Evolutionary conservation across 2,888 invertebrate species (phyloP), one percentile per base, ranked within the genome.

Genomic region (Megamerina dolium): DNA sequence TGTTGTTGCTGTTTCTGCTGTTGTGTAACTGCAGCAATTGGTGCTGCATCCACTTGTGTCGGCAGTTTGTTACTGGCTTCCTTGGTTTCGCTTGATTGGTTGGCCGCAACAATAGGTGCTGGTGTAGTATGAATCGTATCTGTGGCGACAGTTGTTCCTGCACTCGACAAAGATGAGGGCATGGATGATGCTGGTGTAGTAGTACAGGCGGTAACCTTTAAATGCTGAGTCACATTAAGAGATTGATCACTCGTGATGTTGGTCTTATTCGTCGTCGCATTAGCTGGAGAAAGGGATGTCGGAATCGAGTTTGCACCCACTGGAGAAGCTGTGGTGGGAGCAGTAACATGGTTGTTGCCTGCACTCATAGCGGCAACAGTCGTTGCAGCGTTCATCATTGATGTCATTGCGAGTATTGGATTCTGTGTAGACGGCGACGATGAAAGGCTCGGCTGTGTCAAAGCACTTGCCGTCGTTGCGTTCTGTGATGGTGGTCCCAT

Each of bases 361-460:
- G n/a, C n/a, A n/a, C n/a, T n/a, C n/a, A n/a, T 48, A 16, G 46
- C 52, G 6, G 51, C 44, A 1, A 49, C 49, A 10, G 37, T 20
- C 12, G 37, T 40, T 4, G 50, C 40, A 36, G 68, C 59, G 49
- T 63, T 63, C 59, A 63, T 66, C 64, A 68, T 63, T 10, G 69
- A 62, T 2, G 72, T 60, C 60, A 68, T 68, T 10, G 67, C 64
- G 39, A 71, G 58, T 66, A 77, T 55, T 64, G 79, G 48, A 71
- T 72, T 63, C 69, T 66, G 57, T 39, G 70, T 55, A 23, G 23
- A 23, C 45, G 66, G 58, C 14, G 68, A 58, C 19, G 69, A 54
- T 0, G 69, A 37, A 59, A 66, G 30, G 14, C 38, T 45, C 21
- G 52, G 42, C 34, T 51, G 39, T 5, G 57, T 37, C 10, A 43